Base-by-base conservation (phyloP, 2,113 vertebrate species). In the Elephas maximus region DNA sequence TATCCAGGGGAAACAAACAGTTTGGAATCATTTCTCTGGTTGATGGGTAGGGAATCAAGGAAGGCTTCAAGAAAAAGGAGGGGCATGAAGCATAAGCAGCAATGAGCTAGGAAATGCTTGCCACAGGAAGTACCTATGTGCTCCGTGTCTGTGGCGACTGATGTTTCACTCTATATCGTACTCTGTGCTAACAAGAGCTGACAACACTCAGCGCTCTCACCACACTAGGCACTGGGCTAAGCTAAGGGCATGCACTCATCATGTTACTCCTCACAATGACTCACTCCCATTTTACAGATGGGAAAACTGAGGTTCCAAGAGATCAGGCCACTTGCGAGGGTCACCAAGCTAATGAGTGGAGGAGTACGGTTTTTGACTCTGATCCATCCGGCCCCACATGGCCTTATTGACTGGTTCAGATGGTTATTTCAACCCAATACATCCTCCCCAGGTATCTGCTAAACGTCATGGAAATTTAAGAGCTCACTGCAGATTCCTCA, bases 251-350 rank as follows among this genome's bases (percentile, higher is more conserved):
- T 0, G 4, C 6, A 53, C 41, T 23, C 28, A 33, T 48, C 41
- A 48, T 53, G 14, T 37, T 77, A 11, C 33, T 9, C 1, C 53
- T 63, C 17, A 45, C 33, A 24, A 26, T 2, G 73, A 90, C 18
- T 45, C 26, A 2, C 60, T 18, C 17, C 67, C 57, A 71, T 45
- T 53, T 96, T 82, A 91, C 60, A 98, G 79, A 90, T 6, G 90
- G 71, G 88, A 85, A 93, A 90, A 97, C 77, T 45, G 18, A 83
- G 92, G 10, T 65, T 90, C 28, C 28, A 9, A 80, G 45, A 30
- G 57, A 33, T 17, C 96, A 96, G 80, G 17, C 41, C 65, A 93
- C 71, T 80, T 86, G 44, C 74, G 17, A 15, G 2, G 28, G 37
- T 88, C 91, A 74, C 83, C 65, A 73, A 30, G 20, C 26, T 21